Evolutionary conservation across 1,140 invertebrate genomes (phyloP), one percentile per base, ranked within the genome.

Genomic region (Tetragnatha versicolor): DNA sequence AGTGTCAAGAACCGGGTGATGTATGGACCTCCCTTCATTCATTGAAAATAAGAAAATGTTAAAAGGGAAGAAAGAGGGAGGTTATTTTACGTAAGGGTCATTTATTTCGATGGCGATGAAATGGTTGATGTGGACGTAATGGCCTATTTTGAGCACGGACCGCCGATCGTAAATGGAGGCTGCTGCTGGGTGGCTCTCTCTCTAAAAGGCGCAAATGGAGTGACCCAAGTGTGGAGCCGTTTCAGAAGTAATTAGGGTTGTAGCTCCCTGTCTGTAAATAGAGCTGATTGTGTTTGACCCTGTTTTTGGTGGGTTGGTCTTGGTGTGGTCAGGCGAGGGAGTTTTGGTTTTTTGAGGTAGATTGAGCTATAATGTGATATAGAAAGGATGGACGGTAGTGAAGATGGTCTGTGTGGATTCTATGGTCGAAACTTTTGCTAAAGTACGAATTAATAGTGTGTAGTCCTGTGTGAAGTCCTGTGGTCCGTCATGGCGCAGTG

Each of bases 31-130:
- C 6, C 14, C 17, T 49, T 45, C 42, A 14, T 68, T 49, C 47
- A 14, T 29, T 69, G 66, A 53, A 69, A 69, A 53, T 31, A 69
- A 53, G 47, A 51, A 69, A 33, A 69, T 14, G 47, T 20, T 31
- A 58, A 58, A 31, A 14, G 55, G 14, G 29, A n/a, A 2, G 10
- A 42, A 35, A 53, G 20, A 47, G 63, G 9, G 27, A 31, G 20
- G 45, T 69, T 69, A 69, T 53, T 69, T 69, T 47, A 69, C 49
- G 66, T 69, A 35, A 53, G 47, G 66, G 66, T 69, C 66, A 69
- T 69, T 69, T 69, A 69, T 69, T 69, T 69, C 66, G 9, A 33
- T 35, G 27, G 17, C 31, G 31, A 14, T 49, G 39, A 66, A 47
- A 37, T 31, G 37, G 25, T 42, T 69, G 66, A 69, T 69, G 51